Evolutionary conservation across 1,140 invertebrate genomes (phyloP).

Genomic region (Caenorhabditis inopinata): DNA sequence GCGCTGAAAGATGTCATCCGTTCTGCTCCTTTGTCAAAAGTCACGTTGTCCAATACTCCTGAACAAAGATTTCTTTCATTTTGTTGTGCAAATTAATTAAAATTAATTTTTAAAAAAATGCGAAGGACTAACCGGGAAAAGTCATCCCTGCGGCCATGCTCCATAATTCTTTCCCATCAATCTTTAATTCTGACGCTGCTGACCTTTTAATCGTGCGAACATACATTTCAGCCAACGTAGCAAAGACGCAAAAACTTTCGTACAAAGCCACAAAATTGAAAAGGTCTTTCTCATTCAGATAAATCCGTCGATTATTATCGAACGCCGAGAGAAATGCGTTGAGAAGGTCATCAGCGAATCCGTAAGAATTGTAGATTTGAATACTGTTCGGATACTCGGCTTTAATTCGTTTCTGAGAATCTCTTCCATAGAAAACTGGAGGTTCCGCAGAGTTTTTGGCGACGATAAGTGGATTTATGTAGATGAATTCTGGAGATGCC

Average conservation of each 20-base stretch:
- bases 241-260: background rate
- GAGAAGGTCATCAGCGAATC: background rate
- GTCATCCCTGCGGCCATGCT: background rate
- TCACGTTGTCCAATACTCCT: background rate
- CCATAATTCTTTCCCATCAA: background rate
- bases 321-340: background rate
- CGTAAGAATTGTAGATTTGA: conserved; percentile 18
- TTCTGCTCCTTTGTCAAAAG: background rate
- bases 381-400: background rate
- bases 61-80: background rate
- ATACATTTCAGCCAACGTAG: background rate
- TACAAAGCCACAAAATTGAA: background rate
- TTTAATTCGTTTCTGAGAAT: background rate
- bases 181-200: background rate
- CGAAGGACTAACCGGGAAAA: background rate
- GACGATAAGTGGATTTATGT: conserved; percentile 55
- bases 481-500: conserved; percentile 43
- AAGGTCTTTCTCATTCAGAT: background rate
- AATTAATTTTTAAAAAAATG: too few species aligned
- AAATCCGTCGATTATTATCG: background rate
- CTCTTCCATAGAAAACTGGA: background rate
- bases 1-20: conserved; percentile 8
- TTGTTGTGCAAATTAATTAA: too few species aligned
- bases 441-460: background rate
- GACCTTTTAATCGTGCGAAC: background rate